Conservation (phyloP, 2,113 vertebrate genomes). For the Mixornis gularis region DNA sequence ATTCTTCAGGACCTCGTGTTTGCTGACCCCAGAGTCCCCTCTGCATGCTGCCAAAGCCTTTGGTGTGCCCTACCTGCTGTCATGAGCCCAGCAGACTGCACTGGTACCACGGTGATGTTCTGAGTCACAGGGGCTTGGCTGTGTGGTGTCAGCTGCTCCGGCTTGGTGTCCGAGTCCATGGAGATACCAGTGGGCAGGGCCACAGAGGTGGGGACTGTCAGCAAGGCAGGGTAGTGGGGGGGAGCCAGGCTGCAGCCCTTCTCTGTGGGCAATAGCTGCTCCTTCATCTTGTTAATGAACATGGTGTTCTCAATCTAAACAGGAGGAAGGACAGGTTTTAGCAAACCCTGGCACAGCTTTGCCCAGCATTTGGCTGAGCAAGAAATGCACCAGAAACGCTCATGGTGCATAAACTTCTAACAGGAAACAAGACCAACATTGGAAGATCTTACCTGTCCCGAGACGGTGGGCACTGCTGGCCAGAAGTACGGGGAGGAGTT, state of each 20-base stretch:
- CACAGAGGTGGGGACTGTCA: slow-evolving; percentile 88
- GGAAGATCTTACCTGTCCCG: slow-evolving; percentile 83
- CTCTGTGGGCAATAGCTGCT: slow-evolving; percentile 87
- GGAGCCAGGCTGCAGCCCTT: slow-evolving; percentile 85
- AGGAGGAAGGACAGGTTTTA: not conserved
- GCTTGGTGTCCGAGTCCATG: slow-evolving; percentile 75
- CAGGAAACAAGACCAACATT: not conserved
- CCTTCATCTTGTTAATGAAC: slow-evolving; percentile 98
- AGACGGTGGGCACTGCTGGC: slow-evolving; percentile 91
- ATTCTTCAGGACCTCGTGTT: not conserved
- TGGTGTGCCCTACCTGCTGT: slow-evolving; percentile 80
- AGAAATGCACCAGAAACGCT: not conserved
- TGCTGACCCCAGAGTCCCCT: not conserved
- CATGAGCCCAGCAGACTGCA: slow-evolving; percentile 94
- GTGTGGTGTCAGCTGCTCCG: slow-evolving; percentile 81
- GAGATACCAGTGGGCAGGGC: slow-evolving; percentile 81
- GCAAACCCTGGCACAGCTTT: not conserved
- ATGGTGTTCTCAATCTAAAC: slow-evolving; percentile 92
- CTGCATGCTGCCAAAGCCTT: rapidly evolving
- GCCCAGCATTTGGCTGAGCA: not conserved
- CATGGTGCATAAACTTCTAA: not conserved
- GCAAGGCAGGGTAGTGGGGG: slow-evolving; percentile 91
- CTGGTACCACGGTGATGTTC: slow-evolving; percentile 93
- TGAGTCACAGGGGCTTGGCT: slow-evolving; percentile 88
- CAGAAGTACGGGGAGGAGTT: slow-evolving; percentile 98